A percentile compares a stretch with the other conserved stretches of the same genome.
Evolutionary conservation across 2,888 invertebrate genomes (phyloP).

Genomic region (Thelaira solivaga): DNA sequence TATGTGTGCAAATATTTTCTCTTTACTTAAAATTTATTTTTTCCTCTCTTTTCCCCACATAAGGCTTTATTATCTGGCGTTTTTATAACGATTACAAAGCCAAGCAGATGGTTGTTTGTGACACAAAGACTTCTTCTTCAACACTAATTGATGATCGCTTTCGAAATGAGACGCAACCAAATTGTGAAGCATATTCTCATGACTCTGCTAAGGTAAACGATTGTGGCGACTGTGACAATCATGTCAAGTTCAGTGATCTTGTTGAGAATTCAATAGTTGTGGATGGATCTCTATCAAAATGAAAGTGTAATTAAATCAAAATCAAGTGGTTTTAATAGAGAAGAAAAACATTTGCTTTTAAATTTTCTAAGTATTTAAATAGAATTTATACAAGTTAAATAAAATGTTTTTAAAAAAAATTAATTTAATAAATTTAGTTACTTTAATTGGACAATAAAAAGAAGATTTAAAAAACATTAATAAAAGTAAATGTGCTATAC

Average conservation of each 20-base stretch:
- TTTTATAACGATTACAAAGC: slow-evolving; percentile 47
- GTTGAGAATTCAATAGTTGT: slow-evolving; percentile 79
- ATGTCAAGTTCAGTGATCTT: slow-evolving; percentile 80
- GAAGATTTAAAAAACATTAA: no score
- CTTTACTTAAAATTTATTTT: not conserved
- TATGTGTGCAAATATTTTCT: not conserved
- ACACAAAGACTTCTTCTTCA: slow-evolving; percentile 38
- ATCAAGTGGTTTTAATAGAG: not conserved
- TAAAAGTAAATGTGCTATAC: no score
- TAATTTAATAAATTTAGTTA: no score
- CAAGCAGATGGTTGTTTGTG: not conserved
- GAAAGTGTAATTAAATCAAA: slow-evolving; percentile 18
- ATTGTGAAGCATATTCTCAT: slow-evolving; percentile 36
- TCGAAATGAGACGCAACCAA: slow-evolving; percentile 20
- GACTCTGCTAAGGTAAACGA: not conserved
- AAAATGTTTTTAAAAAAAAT: no score
- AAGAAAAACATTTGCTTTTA: not conserved
- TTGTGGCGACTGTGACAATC: slow-evolving; percentile 58
- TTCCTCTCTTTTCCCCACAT: not conserved
- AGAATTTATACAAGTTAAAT: not conserved
- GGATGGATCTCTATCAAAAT: slow-evolving; percentile 61
- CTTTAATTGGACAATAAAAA: no score
- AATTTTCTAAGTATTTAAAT: not conserved
- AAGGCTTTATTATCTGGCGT: slow-evolving; percentile 61
- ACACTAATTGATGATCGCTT: not conserved